phyloP scores from a whole-genome alignment of 2,797 vertebrate species.

The Acomys russatus region DNA sequence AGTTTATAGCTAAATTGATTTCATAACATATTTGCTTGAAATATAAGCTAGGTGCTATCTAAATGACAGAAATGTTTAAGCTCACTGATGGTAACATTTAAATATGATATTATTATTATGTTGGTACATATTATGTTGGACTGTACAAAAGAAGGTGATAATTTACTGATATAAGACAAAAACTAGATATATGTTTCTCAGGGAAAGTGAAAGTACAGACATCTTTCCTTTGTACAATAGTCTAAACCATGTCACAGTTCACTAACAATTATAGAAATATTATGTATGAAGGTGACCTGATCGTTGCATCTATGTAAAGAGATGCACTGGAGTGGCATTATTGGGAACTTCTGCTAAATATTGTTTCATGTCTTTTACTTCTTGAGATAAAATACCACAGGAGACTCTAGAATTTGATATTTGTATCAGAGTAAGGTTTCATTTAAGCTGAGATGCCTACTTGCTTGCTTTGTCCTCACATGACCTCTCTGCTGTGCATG shows the following conservation, averaged over 20 bases:
- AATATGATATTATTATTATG: slow-evolving; percentile 1
- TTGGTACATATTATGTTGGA: slow-evolving; percentile 1
- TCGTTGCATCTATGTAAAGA: background rate
- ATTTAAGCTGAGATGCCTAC: background rate
- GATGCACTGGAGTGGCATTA: background rate
- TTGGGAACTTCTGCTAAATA: background rate
- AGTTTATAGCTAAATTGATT: slow-evolving; percentile 71
- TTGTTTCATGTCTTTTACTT: background rate
- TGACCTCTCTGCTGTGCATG: background rate
- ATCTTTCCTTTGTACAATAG: background rate
- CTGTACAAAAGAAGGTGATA: background rate
- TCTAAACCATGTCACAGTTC: slow-evolving; percentile 5
- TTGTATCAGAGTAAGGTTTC: background rate
- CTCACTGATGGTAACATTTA: slow-evolving; percentile 4
- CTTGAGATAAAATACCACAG: background rate
- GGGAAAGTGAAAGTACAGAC: background rate
- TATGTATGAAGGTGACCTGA: background rate
- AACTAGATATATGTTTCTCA: background rate
- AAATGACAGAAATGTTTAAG: slow-evolving; percentile 54
- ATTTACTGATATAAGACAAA: background rate
- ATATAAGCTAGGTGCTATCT: slow-evolving; percentile 58
- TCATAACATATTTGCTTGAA: slow-evolving; percentile 70
- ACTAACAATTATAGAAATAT: background rate
- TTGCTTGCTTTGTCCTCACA: background rate
- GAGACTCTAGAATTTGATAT: slow-evolving; percentile 33